Base-by-base conservation (phyloP, 2,797 vertebrate species). In the Rousettus madagascariensis region DNA sequence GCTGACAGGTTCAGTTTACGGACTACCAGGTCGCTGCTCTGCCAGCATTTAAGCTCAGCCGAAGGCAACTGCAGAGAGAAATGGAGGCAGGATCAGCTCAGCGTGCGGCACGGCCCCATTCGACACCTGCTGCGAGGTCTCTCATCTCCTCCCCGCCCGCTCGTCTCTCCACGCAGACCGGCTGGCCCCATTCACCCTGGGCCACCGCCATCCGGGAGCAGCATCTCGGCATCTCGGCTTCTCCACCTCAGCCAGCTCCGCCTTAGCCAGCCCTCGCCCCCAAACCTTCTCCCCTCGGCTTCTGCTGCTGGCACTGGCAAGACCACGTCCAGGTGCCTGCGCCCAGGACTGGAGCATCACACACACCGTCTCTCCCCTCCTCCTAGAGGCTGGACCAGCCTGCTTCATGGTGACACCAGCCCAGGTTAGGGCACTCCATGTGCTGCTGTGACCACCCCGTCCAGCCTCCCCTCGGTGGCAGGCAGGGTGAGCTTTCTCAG, bases 21-120 rank as follows among this genome's bases (percentile, higher is more conserved):
- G 66, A 12, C 20, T 0, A 1, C 28, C 57, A 2, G 5, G 17
- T 46, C 12, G 46, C 46, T 46, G 3, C 30, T n/a, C 36, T 16
- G 59, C 55, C 11, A 1, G n/a, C 3, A 15, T 2, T 19, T 19
- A 53, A 61, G 26, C 26, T 71, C 38, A 2, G 38, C 30, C 26
- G 33, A 38, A 51, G 59, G n/a, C 15, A 6, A 3, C 30, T 2
- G 3, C 46, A 46, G 49, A 36, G 30, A 16, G 46, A 51, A 20
- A 4, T 0, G 13, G 49, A 28, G 2, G 59, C 4, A 66, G 15
- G 19, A 7, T n/a, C 41, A 16, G 59, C 3, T n/a, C 41, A 19
- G 59, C 3, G 1, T 0, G 36, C 41, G 16, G 0, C 26, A 0
- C 6, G 1, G 33, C 13, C 3, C 57, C 68, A 3, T 3, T 19